Percentiles rank a stretch among this genome's conserved stretches.
phyloP scores from a whole-genome alignment of 2,113 vertebrate species.

The Anser cygnoides region DNA sequence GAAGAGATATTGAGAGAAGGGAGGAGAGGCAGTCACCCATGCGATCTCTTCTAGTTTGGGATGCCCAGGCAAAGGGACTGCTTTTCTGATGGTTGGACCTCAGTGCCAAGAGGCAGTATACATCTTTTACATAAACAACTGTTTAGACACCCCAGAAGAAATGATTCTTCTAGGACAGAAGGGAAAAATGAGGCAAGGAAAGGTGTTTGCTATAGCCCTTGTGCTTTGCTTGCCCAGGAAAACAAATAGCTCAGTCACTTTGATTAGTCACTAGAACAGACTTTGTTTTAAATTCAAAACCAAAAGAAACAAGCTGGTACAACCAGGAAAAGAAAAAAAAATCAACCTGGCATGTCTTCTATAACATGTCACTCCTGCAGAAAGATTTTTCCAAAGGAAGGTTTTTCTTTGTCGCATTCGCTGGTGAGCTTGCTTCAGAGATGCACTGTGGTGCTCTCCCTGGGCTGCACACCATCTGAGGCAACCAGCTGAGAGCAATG shows the following conservation, averaged over 20 bases:
- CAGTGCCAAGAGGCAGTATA: not conserved
- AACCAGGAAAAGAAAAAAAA: not conserved
- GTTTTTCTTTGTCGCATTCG: not conserved
- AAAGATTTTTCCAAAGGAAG: not conserved
- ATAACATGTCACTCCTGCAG: not conserved
- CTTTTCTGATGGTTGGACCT: not conserved
- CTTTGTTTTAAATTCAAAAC: not conserved
- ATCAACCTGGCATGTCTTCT: not conserved
- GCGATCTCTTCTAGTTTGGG: not conserved
- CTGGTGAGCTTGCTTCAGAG: not conserved
- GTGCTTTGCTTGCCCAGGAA: not conserved
- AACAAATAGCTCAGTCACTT: not conserved
- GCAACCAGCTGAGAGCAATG: not conserved
- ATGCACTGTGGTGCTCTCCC: not conserved
- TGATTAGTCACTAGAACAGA: not conserved
- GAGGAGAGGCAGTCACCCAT: not conserved
- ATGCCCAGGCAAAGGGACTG: not conserved
- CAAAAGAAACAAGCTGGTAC: not conserved
- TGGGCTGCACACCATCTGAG: not conserved
- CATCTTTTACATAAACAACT: not conserved
- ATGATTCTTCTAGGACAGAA: not conserved
- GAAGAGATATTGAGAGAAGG: not conserved
- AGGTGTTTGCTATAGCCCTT: not conserved
- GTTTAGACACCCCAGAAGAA: not conserved
- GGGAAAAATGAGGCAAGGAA: not conserved